Evolutionary conservation across 2,797 vertebrate species (phyloP).

Genomic region (Avahi laniger): DNA sequence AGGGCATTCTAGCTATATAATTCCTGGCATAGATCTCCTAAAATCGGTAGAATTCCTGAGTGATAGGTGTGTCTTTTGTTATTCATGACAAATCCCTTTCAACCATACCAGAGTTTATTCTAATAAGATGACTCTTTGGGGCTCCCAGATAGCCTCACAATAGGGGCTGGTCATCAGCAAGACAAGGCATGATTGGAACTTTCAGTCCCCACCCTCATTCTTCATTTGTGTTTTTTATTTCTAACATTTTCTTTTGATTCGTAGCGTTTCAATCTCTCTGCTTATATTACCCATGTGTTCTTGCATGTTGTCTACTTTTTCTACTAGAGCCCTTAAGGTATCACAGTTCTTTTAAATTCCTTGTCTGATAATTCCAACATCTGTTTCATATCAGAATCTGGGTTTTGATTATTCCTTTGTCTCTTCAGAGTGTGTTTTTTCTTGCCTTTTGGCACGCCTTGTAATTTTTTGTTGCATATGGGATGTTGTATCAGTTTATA

Average conservation of each 20-base stretch:
- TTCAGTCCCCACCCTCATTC: background rate
- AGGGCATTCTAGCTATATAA: background rate
- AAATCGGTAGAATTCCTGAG: background rate
- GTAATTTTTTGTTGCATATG: background rate
- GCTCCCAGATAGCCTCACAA: background rate
- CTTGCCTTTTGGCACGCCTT: background rate
- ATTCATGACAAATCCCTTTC: background rate
- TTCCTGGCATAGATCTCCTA: background rate
- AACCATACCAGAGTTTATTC: background rate
- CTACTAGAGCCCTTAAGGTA: background rate
- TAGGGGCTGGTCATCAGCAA: background rate
- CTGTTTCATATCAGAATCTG: background rate
- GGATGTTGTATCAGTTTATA: background rate
- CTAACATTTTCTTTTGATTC: background rate
- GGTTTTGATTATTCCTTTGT: background rate
- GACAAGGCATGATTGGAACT: background rate
- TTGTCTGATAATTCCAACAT: background rate
- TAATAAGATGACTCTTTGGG: background rate
- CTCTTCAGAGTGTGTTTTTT: background rate
- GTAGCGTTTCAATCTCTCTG: background rate
- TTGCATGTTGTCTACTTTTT: background rate
- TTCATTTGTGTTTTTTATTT: background rate
- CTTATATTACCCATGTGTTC: background rate
- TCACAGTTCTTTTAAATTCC: background rate
- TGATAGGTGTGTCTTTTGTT: background rate